Conservation (phyloP, 2,113 vertebrate genomes). For the Thamnophis sirtalis region DNA sequence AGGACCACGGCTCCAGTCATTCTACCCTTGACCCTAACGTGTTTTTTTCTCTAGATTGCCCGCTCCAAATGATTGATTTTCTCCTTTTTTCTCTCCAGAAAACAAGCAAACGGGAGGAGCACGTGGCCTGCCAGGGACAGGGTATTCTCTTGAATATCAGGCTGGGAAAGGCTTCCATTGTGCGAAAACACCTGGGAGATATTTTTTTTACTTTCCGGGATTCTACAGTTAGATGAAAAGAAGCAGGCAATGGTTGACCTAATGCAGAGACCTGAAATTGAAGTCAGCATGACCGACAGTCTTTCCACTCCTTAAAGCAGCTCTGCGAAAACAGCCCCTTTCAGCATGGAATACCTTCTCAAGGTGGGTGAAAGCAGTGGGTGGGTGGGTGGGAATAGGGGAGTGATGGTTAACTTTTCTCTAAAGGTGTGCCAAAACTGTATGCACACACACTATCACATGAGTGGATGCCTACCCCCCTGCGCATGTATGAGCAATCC, state of each 20-base stretch:
- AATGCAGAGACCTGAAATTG: conserved; percentile 12
- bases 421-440: too few species aligned
- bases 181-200: background rate
- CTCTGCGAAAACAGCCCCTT: background rate
- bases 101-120: conserved; percentile 54
- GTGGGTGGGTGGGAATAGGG: too few species aligned
- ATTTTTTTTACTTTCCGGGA: background rate
- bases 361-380: background rate
- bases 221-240: conserved; percentile 23
- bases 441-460: too few species aligned
- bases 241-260: conserved; percentile 24
- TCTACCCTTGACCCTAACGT: background rate
- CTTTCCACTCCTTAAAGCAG: background rate
- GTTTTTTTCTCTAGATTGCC: conserved; percentile 36
- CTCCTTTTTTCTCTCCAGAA: conserved; percentile 31
- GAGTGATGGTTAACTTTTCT: too few species aligned
- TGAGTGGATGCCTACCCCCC: too few species aligned
- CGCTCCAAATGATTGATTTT: conserved; percentile 35
- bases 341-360: background rate
- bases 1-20: background rate
- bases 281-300: background rate
- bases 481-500: too few species aligned
- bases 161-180: conserved; percentile 41
- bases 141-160: conserved; percentile 29
- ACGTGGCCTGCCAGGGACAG: conserved; percentile 41